These are phyloP conservation scores for Listronotus oregonensis DNA, from an alignment of 1,140 invertebrate species.

Conservation along the genomic window DNA sequence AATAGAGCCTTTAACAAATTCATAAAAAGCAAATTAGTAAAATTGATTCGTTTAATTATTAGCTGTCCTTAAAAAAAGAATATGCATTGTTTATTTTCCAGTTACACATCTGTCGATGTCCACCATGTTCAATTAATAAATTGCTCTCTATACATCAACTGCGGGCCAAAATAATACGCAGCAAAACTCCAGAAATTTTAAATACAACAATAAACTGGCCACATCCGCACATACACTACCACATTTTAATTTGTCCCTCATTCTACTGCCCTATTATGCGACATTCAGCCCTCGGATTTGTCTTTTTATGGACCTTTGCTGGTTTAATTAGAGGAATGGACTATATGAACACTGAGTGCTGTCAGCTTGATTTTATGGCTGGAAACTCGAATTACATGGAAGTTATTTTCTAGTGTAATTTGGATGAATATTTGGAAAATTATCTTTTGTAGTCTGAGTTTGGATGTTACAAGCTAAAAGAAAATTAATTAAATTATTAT, in stretches of 20 bases:
- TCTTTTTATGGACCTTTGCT: slow-evolving; percentile 35
- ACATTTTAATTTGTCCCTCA: slow-evolving; percentile 38
- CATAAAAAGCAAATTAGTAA: too few relatives aligned
- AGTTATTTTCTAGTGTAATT: slow-evolving; percentile 18
- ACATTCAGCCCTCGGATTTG: slow-evolving; percentile 34
- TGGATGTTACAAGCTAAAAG: too few relatives aligned
- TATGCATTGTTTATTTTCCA: too few relatives aligned
- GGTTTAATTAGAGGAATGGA: slow-evolving; percentile 36
- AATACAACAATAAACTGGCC: slow-evolving; percentile 30
- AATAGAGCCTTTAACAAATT: too few relatives aligned
- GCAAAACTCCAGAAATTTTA: slow-evolving; percentile 15
- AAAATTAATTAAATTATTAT: too few relatives aligned
- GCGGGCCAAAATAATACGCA: slow-evolving; percentile 15
- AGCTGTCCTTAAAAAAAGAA: too few relatives aligned
- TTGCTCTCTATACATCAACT: not conserved
- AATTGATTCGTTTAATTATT: too few relatives aligned
- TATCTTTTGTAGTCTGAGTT: too few relatives aligned
- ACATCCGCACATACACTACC: slow-evolving; percentile 31
- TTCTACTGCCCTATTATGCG: slow-evolving; percentile 27
- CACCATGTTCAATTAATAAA: too few relatives aligned
- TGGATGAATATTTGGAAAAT: not conserved
- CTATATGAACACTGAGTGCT: slow-evolving; percentile 23
- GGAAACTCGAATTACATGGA: slow-evolving; percentile 22
- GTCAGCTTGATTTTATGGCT: slow-evolving; percentile 32
- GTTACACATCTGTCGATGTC: too few relatives aligned